These are phyloP conservation scores for Dorcus hopei DNA, from an alignment of 2,888 invertebrate species.

Conservation along the genomic window DNA sequence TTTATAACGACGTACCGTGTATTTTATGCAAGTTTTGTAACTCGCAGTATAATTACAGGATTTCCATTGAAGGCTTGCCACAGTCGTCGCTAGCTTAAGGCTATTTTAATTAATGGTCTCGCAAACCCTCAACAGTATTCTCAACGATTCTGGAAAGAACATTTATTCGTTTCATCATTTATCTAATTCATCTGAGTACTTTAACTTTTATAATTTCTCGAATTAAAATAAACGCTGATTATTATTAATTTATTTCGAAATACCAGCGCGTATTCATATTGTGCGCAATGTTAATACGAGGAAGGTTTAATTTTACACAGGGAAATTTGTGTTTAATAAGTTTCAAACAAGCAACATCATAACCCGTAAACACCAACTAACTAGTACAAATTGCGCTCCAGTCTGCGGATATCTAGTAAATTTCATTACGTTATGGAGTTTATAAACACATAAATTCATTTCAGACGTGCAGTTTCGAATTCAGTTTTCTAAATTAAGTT, in stretches of 20 bases:
- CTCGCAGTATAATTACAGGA: neutral
- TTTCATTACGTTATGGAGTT: neutral
- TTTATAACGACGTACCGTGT: neutral
- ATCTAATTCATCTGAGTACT: neutral
- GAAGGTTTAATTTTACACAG: neutral
- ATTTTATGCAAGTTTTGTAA: neutral
- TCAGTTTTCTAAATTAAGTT: too few species aligned
- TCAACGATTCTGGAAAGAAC: conserved; percentile 16
- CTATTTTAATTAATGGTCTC: conserved; percentile 22
- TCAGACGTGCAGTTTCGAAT: too few species aligned
- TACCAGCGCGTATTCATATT: too few species aligned
- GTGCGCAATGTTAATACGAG: too few species aligned
- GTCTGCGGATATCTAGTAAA: neutral
- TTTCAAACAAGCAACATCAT: neutral
- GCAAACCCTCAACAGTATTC: conserved; percentile 8
- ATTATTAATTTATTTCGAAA: too few species aligned
- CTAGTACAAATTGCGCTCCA: neutral
- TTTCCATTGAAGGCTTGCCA: conserved; percentile 5
- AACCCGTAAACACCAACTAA: neutral
- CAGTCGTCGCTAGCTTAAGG: conserved; percentile 19
- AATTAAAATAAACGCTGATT: too few species aligned
- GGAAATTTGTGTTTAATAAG: neutral
- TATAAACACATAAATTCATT: neutral
- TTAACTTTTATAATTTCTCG: too few species aligned
- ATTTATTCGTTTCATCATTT: neutral